phyloP scores from a whole-genome alignment of 2,888 invertebrate species.

The Tuberolachnus salignus region DNA sequence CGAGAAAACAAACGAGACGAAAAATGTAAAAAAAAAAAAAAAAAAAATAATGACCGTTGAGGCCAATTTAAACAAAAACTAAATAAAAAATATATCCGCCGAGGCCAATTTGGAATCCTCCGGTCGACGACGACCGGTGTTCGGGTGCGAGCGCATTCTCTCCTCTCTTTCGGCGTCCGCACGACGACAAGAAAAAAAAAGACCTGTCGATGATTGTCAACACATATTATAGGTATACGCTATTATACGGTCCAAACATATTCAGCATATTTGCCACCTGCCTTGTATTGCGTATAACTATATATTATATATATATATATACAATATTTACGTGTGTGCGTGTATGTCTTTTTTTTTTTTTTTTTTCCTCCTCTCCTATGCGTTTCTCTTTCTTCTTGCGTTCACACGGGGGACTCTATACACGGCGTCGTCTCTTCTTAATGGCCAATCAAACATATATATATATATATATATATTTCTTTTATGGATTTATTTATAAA shows the following conservation, averaged over 20 bases:
- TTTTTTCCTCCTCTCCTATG: not conserved
- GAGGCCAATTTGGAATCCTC: slow-evolving; percentile 2
- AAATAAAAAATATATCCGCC: slow-evolving; percentile 19
- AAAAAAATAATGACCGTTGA: not conserved
- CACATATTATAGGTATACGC: slow-evolving; percentile 17
- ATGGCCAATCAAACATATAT: slow-evolving; percentile 52
- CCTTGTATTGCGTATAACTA: slow-evolving; percentile 16
- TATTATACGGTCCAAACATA: slow-evolving; percentile 46
- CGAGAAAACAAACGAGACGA: not conserved
- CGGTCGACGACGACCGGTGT: slow-evolving; percentile 18
- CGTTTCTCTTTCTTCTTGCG: slow-evolving; percentile 41
- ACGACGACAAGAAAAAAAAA: too few relatives aligned
- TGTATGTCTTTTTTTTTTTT: not conserved
- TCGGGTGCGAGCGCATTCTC: slow-evolving; percentile 29
- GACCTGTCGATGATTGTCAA: slow-evolving; percentile 57
- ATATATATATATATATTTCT: slow-evolving; percentile 27
- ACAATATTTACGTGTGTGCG: not conserved
- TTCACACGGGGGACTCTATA: slow-evolving; percentile 37
- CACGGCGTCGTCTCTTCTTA: slow-evolving; percentile 28
- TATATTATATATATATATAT: not conserved
- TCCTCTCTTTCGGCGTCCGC: slow-evolving; percentile 32
- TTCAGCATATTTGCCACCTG: slow-evolving; percentile 55
- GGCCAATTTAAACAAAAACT: slow-evolving; percentile 8
- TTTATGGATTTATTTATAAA: slow-evolving; percentile 57
- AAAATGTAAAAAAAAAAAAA: not conserved